Conservation (phyloP, 2,888 invertebrate species). For the Smittia sp. region DNA sequence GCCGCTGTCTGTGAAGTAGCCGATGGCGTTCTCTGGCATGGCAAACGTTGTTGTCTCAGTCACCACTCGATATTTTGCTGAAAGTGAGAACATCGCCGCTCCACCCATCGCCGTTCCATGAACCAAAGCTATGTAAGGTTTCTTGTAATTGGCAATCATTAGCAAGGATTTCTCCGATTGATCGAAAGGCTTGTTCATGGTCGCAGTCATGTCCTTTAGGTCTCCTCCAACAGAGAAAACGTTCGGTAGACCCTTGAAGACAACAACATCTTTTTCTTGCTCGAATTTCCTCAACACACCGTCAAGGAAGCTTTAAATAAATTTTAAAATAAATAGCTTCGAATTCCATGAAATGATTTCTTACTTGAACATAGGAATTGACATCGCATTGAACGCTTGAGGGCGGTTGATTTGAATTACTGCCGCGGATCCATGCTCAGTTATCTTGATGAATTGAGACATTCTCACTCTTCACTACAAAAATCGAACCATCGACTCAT, state of each 20-base stretch:
- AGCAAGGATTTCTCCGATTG: conserved; percentile 49
- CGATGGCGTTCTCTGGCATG: conserved; percentile 99
- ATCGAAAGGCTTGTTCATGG: conserved; percentile 50
- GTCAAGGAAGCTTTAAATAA: neutral
- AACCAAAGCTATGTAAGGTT: conserved; percentile 89
- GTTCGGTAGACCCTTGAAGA: conserved; percentile 78
- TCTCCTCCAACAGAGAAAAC: conserved; percentile 99
- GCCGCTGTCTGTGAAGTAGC: conserved; percentile 95
- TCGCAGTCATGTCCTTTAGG: conserved; percentile 56
- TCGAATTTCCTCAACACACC: conserved; percentile 52
- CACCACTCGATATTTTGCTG: conserved; percentile 89
- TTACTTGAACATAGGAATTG: conserved; percentile 68
- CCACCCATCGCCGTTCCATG: conserved; percentile 98
- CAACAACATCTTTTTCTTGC: conserved; percentile 60
- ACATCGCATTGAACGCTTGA: conserved; percentile 73
- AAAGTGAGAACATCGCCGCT: conserved; percentile 91
- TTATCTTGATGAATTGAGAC: neutral
- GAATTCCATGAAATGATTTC: no score
- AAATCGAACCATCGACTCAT: no score
- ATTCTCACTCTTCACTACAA: no score
- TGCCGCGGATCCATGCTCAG: conserved; percentile 53
- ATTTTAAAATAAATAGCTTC: neutral
- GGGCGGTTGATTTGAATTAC: conserved; percentile 71
- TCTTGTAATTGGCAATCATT: conserved; percentile 80
- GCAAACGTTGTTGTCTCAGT: conserved; percentile 93